Evolutionary conservation across 2,113 vertebrate species (phyloP).

Genomic region (Patagioenas fasciata): DNA sequence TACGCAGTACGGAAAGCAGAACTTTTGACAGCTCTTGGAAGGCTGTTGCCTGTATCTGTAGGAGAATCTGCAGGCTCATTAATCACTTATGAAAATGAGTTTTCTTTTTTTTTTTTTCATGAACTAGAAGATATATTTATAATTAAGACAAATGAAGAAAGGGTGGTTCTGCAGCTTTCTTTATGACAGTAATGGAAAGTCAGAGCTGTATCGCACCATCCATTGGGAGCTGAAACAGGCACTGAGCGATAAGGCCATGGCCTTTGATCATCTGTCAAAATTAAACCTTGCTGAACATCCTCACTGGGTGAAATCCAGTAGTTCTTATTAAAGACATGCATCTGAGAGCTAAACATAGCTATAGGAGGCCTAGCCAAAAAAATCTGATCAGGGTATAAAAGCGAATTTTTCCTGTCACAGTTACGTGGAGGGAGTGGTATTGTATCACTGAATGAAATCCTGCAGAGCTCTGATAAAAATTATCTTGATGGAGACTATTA

Average conservation of each 20-base stretch:
- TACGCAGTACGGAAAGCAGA: background rate
- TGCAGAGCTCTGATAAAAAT: constrained; percentile 8
- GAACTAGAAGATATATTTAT: background rate
- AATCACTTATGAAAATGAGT: constrained; percentile 66
- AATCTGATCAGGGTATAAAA: background rate
- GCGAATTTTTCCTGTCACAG: background rate
- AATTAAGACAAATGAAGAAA: constrained; percentile 31
- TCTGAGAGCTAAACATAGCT: background rate
- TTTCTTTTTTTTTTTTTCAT: background rate
- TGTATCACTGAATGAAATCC: background rate
- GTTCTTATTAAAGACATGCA: background rate
- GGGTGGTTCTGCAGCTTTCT: background rate
- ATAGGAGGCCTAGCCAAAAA: background rate
- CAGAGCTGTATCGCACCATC: background rate
- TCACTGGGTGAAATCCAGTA: background rate
- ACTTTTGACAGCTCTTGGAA: background rate
- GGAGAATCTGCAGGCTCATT: constrained; percentile 75
- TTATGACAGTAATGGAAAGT: background rate
- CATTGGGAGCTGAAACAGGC: background rate
- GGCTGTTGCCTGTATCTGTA: constrained; percentile 65
- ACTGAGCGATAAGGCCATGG: background rate
- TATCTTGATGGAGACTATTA: background rate
- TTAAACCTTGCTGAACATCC: background rate
- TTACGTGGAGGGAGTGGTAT: background rate
- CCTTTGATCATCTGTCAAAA: constrained; percentile 30